phyloP scores from a whole-genome alignment of 2,113 vertebrate genomes.

The Excalfactoria chinensis region DNA sequence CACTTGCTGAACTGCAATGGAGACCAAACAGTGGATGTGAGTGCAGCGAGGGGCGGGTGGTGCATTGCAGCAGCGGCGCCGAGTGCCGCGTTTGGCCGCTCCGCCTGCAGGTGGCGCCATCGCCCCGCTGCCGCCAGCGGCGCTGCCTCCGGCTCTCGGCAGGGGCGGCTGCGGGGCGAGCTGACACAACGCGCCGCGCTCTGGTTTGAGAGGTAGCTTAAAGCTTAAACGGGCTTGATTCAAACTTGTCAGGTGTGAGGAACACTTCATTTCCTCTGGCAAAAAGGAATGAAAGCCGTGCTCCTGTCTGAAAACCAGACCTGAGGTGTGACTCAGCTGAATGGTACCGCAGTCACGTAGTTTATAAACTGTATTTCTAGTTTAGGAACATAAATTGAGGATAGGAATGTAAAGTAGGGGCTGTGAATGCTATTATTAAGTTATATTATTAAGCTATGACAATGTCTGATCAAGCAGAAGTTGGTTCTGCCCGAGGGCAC shows the following conservation, averaged over 20 bases:
- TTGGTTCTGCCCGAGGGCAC: no score
- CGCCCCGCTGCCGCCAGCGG: no score
- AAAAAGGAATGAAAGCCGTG: neutral
- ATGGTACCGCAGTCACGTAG: neutral
- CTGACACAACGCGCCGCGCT: no score
- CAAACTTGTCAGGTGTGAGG: neutral
- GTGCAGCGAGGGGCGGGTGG: no score
- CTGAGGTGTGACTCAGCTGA: neutral
- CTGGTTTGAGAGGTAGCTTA: neutral
- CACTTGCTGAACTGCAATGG: no score
- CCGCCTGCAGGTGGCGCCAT: neutral
- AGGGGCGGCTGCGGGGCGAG: no score
- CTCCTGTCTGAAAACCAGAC: neutral
- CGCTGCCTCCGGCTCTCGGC: no score
- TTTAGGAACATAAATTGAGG: neutral
- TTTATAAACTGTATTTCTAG: neutral
- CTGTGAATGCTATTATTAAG: neutral
- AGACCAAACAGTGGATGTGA: no score
- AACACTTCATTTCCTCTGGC: neutral
- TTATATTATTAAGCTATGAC: neutral
- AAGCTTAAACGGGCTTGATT: neutral
- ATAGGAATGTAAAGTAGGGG: neutral
- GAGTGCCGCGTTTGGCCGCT: no score
- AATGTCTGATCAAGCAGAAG: neutral
- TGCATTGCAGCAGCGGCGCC: no score